A percentile compares a stretch with the other conserved stretches of the same genome.
Conservation (phyloP, 2,113 vertebrate species). For the Sinocyclocheilus anshuiensis region DNA sequence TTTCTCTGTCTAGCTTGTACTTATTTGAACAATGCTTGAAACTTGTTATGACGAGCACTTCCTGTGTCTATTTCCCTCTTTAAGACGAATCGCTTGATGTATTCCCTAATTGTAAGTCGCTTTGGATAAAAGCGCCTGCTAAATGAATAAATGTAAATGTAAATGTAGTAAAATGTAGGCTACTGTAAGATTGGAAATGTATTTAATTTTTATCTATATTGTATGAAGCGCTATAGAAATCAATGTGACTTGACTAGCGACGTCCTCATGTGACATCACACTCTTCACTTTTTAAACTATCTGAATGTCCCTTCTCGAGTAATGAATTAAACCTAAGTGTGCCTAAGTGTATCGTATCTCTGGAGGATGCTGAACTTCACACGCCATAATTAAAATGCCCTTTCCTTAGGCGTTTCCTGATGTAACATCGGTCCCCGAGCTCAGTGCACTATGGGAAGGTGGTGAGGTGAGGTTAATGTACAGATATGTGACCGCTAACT, state of each 20-base stretch:
- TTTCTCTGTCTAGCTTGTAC: no score
- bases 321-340: background rate
- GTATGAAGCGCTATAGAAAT: background rate
- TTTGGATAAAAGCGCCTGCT: no score
- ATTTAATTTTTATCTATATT: background rate
- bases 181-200: no score
- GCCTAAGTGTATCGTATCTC: background rate
- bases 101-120: no score
- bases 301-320: background rate
- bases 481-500: slow-evolving; percentile 51
- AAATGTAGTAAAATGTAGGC: no score
- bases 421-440: background rate
- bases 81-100: no score
- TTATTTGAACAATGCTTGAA: no score
- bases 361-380: background rate
- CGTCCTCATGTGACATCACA: background rate
- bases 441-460: slow-evolving; percentile 11
- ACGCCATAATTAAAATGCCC: slow-evolving; percentile 1
- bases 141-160: no score
- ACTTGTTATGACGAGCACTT: no score
- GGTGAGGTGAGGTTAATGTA: background rate
- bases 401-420: background rate
- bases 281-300: background rate
- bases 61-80: no score
- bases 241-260: background rate